Conservation (phyloP, 2,113 vertebrate species). For the Callithrix jacchus region DNA sequence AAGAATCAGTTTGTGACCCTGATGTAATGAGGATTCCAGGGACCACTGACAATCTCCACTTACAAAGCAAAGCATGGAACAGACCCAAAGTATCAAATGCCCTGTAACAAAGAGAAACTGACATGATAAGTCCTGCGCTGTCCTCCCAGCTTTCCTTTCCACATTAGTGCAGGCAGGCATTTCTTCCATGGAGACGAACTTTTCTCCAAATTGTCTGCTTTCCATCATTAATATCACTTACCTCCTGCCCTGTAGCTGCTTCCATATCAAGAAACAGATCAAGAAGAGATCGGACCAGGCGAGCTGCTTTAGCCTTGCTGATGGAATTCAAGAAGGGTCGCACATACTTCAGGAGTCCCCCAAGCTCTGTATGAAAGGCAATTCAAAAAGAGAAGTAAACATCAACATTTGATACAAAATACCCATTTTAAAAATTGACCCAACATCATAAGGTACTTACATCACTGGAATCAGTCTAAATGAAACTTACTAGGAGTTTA, state of each 20-base stretch:
- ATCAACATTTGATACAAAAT: conserved; percentile 43
- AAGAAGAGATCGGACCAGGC: conserved; percentile 95
- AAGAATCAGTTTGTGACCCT: conserved; percentile 78
- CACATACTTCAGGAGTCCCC: conserved; percentile 97
- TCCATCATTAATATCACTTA: conserved; percentile 74
- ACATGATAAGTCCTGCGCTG: conserved; percentile 61
- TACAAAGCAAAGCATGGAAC: conserved; percentile 77
- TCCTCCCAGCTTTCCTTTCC: conserved; percentile 41
- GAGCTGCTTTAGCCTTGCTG: conserved; percentile 95
- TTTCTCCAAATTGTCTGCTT: neutral
- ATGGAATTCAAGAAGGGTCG: conserved; percentile 98
- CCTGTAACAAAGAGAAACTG: conserved; percentile 77
- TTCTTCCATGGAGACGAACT: conserved; percentile 40
- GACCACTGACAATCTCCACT: conserved; percentile 79
- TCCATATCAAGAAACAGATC: conserved; percentile 99
- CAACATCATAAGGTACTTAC: neutral
- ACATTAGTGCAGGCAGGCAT: conserved; percentile 29
- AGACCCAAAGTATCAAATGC: conserved; percentile 77
- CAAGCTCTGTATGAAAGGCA: conserved; percentile 88
- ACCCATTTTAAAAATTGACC: neutral
- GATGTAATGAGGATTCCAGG: conserved; percentile 73
- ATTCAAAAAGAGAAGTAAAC: conserved; percentile 32
- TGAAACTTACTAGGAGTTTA: conserved; percentile 10
- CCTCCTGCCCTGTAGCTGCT: conserved; percentile 98
- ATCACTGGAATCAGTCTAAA: conserved; percentile 50